Evolutionary conservation across 2,113 vertebrate species (phyloP), one percentile per base, ranked within the genome.

Genomic region (Todiramphus saurophagus): DNA sequence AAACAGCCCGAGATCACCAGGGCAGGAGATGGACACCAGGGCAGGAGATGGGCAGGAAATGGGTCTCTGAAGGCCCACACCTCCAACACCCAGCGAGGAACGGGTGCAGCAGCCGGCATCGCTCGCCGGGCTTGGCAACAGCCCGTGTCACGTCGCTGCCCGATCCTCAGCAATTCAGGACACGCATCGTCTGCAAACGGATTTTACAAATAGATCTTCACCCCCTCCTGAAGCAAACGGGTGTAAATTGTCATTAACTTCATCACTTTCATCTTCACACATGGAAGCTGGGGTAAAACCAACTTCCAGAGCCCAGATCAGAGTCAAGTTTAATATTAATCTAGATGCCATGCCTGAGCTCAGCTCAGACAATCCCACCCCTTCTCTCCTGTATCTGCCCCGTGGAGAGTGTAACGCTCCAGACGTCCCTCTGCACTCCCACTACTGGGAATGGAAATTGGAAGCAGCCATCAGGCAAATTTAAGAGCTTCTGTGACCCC

Each of bases 171-270:
- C 27, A 56, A 68, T 78, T 64, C 76, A 72, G 83, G 53, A 76
- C 51, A 15, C 14, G 39, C 18, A 35, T 23, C 10, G 0, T 6
- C 86, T 78, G 64, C 7, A 56, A 60, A 48, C 0, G 0, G 11
- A 19, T 70, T 94, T 74, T 60, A 82, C 73, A 58, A 82, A 64
- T 0, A 62, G 8, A 53, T 68, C 58, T 64, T 76, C 28, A 18
- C 41, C 79, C 58, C 44, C 84, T 83, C 69, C 83, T 37, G 58
- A 89, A 89, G 74, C 80, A 73, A 90, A 58, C 80, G 72, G 83
- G 75, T 87, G 58, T 58, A 73, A 92, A 90, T 66, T 89, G 80
- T 31, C 69, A 79, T 89, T 64, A 89, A 81, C 59, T 74, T 75
- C 62, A 73, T 50, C 64, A 2, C 85, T 80, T 93, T 74, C 51